phyloP scores from a whole-genome alignment of 2,888 invertebrate species.

The Capitulum mitella region DNA sequence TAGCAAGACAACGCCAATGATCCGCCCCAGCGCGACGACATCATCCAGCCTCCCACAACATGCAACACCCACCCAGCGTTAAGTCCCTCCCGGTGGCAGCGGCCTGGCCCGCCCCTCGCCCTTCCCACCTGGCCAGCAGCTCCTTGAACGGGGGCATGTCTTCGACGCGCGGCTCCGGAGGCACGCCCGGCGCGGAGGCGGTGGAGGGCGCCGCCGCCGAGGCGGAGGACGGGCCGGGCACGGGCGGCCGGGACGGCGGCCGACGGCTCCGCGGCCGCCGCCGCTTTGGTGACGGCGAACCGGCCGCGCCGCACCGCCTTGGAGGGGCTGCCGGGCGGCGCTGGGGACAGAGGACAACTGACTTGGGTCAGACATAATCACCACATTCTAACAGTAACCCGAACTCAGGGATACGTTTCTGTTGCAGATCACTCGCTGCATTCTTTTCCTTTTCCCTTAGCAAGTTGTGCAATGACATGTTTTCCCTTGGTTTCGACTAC shows the following conservation, averaged over 20 bases:
- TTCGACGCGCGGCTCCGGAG: background rate
- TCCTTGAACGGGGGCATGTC: background rate
- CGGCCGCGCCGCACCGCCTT: background rate
- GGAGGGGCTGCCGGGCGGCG: background rate
- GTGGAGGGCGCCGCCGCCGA: background rate
- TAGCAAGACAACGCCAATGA: too few species aligned
- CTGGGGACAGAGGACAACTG: background rate
- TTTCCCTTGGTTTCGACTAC: too few species aligned
- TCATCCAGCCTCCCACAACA: too few species aligned
- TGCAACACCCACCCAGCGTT: too few species aligned
- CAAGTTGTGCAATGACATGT: too few species aligned
- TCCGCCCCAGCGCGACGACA: too few species aligned
- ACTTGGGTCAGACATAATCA: too few species aligned
- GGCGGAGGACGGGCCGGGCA: background rate
- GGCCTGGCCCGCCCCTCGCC: too few species aligned
- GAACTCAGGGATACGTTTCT: too few species aligned
- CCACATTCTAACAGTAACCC: too few species aligned
- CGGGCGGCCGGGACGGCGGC: background rate
- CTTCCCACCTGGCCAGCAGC: constrained; percentile 2
- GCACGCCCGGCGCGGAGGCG: background rate
- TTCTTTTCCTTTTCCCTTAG: too few species aligned
- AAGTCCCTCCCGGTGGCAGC: background rate
- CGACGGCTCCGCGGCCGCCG: background rate
- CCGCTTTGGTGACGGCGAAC: constrained; percentile 3
- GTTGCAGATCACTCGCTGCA: too few species aligned